Evolutionary conservation across 2,888 invertebrate species (phyloP), one percentile per base, ranked within the genome.

Genomic region (Rotaria socialis): DNA sequence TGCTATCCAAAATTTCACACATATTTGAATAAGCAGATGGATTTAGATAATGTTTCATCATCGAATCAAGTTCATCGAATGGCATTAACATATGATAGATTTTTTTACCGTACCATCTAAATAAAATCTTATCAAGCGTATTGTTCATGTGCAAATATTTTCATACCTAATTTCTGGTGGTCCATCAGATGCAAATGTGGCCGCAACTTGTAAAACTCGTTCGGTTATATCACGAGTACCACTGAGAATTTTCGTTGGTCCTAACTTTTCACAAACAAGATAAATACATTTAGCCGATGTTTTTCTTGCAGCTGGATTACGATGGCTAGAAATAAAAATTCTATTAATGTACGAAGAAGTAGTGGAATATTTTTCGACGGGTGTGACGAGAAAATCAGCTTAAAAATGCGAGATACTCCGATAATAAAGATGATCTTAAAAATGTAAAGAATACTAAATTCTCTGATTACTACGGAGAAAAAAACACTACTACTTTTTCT

Each of bases 231-330:
- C 96, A 85, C 94, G 93, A 0, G 94, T 93, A 90, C 95, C 93
- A 85, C 93, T 93, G 89, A 95, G 94, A 56, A 94, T 92, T 87
- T 94, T 93, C 41, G 94, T 94, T 2, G 94, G 93, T 10, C 96
- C 95, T 88, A 94, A 92, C 87, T 94, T 93, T 89, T 94, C 94
- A 84, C 94, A 94, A 47, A 85, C 90, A 52, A 95, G 92, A 86
- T 94, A 93, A 86, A 97, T 90, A 86, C 96, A 93, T 89, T 94
- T 94, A 0, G 95, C 94, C 0, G 96, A 94, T 11, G 95, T 94
- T 84, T 95, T 94, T 52, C 96, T 93, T 8, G 97, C 96, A 10
- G 95, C 93, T 0, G 95, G 94, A 90, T 96, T 96, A 88, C 95
- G 95, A 91, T 97, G 96, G 75, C 92, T 92, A 88, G 14, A 55